A percentile compares a stretch with the other conserved stretches of the same genome.
Conservation (phyloP, 2,888 invertebrate genomes). For the Drosophila antonietae region DNA sequence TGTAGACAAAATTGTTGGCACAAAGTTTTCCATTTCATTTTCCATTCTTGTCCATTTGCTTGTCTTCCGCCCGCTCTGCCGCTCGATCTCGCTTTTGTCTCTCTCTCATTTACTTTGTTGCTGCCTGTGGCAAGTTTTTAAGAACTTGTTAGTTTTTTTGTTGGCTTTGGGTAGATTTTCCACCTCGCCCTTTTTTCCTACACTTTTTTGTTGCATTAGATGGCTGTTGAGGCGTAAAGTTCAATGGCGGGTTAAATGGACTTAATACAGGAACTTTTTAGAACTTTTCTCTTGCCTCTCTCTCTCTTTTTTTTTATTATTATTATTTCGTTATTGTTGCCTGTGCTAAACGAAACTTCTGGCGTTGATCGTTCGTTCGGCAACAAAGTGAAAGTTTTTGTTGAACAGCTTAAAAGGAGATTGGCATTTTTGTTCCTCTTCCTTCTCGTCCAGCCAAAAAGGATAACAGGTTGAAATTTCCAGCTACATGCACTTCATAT, state of each 20-base stretch:
- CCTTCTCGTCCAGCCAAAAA: not conserved
- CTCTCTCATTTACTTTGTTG: constrained; percentile 57
- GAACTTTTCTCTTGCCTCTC: constrained; percentile 53
- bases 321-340: constrained; percentile 47
- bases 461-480: constrained; percentile 55
- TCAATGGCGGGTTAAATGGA: constrained; percentile 81
- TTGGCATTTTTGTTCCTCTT: constrained; percentile 51
- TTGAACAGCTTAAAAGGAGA: constrained; percentile 73
- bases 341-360: constrained; percentile 57
- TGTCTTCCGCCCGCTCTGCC: not conserved
- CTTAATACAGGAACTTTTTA: constrained; percentile 77
- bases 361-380: constrained; percentile 66
- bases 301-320: constrained; percentile 5
- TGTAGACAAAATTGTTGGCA: constrained; percentile 59
- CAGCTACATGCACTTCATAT: constrained; percentile 27
- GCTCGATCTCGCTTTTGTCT: not conserved
- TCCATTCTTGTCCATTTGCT: constrained; percentile 69
- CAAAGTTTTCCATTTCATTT: constrained; percentile 79
- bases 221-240: constrained; percentile 78
- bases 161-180: constrained; percentile 55
- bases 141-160: constrained; percentile 66
- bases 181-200: constrained; percentile 9
- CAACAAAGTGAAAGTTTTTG: constrained; percentile 73
- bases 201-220: constrained; percentile 67
- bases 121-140: constrained; percentile 66